These are phyloP conservation scores for Vollenhovia emeryi DNA, from an alignment of 1,140 invertebrate species.

Conservation along the genomic window DNA sequence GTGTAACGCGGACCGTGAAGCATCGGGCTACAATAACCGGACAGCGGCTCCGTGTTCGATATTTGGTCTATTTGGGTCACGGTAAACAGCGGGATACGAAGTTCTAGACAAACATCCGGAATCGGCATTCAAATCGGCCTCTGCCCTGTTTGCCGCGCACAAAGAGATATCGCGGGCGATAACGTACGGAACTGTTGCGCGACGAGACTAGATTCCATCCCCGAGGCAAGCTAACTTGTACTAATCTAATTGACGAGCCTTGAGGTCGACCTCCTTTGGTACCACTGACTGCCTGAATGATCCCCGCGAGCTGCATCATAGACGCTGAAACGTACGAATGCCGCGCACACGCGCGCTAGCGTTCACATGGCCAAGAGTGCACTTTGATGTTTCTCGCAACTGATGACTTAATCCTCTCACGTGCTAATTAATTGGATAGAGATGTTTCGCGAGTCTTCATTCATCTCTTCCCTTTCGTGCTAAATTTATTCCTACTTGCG, in stretches of 20 bases:
- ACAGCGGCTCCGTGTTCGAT: background rate
- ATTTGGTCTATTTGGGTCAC: conserved; percentile 26
- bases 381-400: conserved; percentile 15
- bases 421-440: conserved; percentile 19
- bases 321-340: conserved; percentile 9
- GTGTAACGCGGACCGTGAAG: background rate
- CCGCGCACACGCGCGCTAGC: background rate
- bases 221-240: conserved; percentile 33
- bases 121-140: background rate
- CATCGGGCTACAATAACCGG: conserved; percentile 13
- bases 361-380: background rate
- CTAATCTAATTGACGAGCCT: conserved; percentile 68
- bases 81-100: conserved; percentile 17
- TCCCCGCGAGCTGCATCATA: background rate
- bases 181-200: conserved; percentile 18
- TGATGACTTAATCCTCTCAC: background rate
- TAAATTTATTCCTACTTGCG: background rate
- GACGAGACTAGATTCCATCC: conserved; percentile 39
- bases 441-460: background rate
- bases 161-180: conserved; percentile 28
- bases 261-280: conserved; percentile 62
- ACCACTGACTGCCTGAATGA: conserved; percentile 48
- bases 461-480: background rate
- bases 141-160: background rate
- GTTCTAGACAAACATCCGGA: conserved; percentile 12